phyloP scores from a whole-genome alignment of 2,888 invertebrate genomes.

The Calephelis perditalis region DNA sequence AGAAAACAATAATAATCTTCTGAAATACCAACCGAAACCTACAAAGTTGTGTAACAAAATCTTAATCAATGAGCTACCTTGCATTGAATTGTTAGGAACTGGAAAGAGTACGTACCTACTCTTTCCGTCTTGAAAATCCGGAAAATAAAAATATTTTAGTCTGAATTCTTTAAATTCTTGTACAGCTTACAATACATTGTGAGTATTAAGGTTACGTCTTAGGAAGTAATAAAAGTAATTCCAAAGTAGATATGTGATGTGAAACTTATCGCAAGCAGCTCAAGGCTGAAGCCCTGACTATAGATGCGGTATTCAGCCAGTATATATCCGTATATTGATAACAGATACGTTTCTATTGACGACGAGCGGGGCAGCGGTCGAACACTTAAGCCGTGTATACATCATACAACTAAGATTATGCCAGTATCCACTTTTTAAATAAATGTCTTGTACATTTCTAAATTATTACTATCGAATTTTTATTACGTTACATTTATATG shows the following conservation, averaged over 20 bases:
- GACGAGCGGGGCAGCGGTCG: slow-evolving; percentile 57
- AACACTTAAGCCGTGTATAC: slow-evolving; percentile 35
- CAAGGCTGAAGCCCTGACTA: slow-evolving; percentile 39
- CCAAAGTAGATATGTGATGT: slow-evolving; percentile 21
- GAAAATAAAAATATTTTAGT: slow-evolving; percentile 27
- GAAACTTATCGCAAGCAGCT: slow-evolving; percentile 22
- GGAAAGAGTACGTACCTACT: no score
- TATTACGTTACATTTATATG: no score
- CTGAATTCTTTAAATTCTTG: slow-evolving; percentile 27
- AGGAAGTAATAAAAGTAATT: slow-evolving; percentile 32
- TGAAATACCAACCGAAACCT: no score
- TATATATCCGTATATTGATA: slow-evolving; percentile 71
- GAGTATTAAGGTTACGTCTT: slow-evolving; percentile 27
- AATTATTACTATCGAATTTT: no score
- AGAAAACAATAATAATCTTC: no score
- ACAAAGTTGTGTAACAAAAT: no score
- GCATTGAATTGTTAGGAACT: no score
- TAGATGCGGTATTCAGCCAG: slow-evolving; percentile 48
- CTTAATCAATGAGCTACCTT: no score
- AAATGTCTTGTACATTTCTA: no score
- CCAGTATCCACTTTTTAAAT: background rate
- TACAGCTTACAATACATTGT: slow-evolving; percentile 23
- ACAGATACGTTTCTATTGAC: slow-evolving; percentile 52
- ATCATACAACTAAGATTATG: background rate
- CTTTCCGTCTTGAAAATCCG: slow-evolving; percentile 23